These are phyloP conservation scores for Macrosiphum euphorbiae DNA, from an alignment of 2,888 invertebrate genomes.

Conservation along the genomic window DNA sequence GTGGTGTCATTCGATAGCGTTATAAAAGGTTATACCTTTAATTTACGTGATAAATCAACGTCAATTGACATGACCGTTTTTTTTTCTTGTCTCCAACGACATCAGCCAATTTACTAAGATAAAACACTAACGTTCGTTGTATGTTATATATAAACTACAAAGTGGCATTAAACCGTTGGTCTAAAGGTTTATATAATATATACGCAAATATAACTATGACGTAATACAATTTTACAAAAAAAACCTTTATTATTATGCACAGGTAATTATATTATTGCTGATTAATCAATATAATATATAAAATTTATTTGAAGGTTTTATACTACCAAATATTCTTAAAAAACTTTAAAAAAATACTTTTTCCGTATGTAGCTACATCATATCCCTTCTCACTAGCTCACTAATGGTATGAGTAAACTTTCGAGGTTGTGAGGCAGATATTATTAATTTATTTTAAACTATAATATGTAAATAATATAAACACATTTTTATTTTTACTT, in stretches of 20 bases:
- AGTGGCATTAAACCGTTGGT: not conserved
- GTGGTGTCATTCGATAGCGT: not conserved
- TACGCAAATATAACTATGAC: not conserved
- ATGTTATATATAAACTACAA: not conserved
- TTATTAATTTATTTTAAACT: not conserved
- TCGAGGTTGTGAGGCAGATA: not conserved
- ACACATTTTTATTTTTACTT: not conserved
- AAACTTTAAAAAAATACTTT: not conserved
- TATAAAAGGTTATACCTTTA: not conserved
- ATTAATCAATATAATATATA: not conserved
- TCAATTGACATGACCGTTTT: not conserved
- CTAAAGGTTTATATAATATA: not conserved
- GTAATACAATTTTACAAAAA: not conserved
- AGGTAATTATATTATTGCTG: not conserved
- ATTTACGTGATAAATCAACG: constrained; percentile 17
- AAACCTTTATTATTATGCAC: not conserved
- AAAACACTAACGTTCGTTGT: not conserved
- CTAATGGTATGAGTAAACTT: not conserved
- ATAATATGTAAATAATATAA: not conserved
- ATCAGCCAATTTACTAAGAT: not conserved
- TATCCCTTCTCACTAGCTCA: not conserved
- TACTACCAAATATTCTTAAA: not conserved
- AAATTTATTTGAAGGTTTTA: not conserved
- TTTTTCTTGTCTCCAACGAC: not conserved
- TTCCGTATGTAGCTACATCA: not conserved